Conservation (phyloP, 30 jellyfish, hydroid and myxozoan genomes). For the Aurelia aurita region DNA sequence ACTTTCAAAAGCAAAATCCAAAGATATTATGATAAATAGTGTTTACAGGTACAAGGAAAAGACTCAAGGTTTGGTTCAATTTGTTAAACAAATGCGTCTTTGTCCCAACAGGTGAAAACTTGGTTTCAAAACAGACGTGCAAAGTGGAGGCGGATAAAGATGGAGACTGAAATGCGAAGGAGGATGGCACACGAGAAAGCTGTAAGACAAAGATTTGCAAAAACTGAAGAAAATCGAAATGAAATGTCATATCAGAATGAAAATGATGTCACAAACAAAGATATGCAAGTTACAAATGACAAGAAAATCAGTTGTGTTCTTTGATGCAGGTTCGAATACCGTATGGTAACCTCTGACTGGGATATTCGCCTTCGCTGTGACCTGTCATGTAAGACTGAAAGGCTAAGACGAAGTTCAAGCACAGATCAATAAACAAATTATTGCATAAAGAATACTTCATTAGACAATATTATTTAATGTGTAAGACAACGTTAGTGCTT, state of each 20-base stretch:
- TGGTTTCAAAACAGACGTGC: slow-evolving; percentile 98
- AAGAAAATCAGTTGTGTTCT: neutral
- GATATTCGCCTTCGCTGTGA: neutral
- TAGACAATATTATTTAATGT: too few species aligned
- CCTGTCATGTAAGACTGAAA: neutral
- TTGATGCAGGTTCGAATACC: neutral
- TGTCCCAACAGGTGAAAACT: slow-evolving; percentile 71
- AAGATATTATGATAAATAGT: too few species aligned
- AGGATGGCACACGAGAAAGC: slow-evolving; percentile 76
- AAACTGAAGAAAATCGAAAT: slow-evolving; percentile 22
- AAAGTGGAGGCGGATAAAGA: slow-evolving; percentile 90
- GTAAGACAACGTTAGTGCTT: too few species aligned
- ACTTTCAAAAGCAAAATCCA: too few species aligned
- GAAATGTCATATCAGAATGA: neutral
- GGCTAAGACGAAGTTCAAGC: neutral
- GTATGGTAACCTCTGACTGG: neutral
- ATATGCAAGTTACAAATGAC: neutral
- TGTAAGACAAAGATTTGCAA: slow-evolving; percentile 28
- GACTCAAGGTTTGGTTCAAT: too few species aligned
- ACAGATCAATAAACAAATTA: neutral
- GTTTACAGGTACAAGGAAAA: too few species aligned
- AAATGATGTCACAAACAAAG: neutral
- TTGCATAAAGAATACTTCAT: too few species aligned
- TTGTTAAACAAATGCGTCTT: neutral
- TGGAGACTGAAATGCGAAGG: slow-evolving; percentile 89